A percentile compares a stretch with the other conserved stretches of the same genome.
Conservation (phyloP, 2,113 vertebrate species). For the Pelmatolapia mariae region DNA sequence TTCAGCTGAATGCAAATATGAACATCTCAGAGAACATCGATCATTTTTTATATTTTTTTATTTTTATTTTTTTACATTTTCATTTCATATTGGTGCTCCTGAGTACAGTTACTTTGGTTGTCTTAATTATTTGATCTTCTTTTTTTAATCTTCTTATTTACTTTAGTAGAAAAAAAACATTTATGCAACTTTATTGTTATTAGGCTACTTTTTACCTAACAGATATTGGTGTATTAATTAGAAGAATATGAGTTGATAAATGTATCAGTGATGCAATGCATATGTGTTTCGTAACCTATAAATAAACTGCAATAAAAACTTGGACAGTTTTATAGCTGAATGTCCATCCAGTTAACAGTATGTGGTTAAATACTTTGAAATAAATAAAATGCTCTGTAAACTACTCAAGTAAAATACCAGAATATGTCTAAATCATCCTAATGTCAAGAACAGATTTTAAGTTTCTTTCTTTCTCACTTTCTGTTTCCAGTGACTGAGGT, state of each 20-base stretch:
- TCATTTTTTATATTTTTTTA: not conserved
- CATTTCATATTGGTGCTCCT: not conserved
- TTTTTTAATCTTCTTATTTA: not conserved
- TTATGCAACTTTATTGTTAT: not conserved
- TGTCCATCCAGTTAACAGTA: not conserved
- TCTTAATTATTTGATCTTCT: not conserved
- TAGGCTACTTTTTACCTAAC: not conserved
- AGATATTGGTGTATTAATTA: not conserved
- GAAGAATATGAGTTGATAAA: not conserved
- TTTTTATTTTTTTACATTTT: not conserved
- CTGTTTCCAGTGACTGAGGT: slow-evolving; percentile 34
- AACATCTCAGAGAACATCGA: not conserved
- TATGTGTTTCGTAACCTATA: not conserved
- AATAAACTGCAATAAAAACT: not conserved
- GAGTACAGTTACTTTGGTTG: not conserved
- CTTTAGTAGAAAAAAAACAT: not conserved
- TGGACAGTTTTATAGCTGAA: not conserved
- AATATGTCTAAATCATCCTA: not conserved
- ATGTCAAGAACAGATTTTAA: not conserved
- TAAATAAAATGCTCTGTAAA: not conserved
- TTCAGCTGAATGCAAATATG: not conserved
- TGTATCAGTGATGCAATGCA: not conserved
- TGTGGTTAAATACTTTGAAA: not conserved
- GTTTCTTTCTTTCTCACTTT: not conserved
- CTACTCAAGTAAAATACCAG: not conserved